Evolutionary conservation across 2,113 vertebrate genomes (phyloP).

Genomic region (Ceyx margarethae): DNA sequence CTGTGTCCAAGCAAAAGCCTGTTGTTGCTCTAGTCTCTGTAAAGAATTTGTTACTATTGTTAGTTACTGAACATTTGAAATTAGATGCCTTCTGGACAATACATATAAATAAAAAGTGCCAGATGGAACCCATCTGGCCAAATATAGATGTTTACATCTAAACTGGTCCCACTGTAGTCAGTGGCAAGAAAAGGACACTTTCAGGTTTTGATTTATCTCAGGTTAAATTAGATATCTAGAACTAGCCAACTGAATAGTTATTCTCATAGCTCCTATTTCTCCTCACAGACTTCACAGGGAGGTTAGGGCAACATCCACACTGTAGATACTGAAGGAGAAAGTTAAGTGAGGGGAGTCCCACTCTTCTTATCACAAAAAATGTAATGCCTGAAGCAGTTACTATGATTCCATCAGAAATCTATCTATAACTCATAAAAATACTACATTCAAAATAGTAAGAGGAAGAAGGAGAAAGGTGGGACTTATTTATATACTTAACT

Average conservation of each 20-base stretch:
- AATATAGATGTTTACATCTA: constrained; percentile 50
- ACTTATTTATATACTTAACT: not conserved
- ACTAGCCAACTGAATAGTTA: not conserved
- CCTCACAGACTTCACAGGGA: not conserved
- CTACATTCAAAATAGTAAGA: not conserved
- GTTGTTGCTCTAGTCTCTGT: not conserved
- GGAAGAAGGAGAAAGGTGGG: not conserved
- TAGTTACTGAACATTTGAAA: constrained; percentile 42
- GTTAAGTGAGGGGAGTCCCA: not conserved
- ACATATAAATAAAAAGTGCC: constrained; percentile 11
- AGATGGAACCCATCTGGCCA: constrained; percentile 30
- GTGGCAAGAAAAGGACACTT: not conserved
- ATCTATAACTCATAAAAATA: not conserved
- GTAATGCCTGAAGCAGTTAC: not conserved
- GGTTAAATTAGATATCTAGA: not conserved
- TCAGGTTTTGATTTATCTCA: not conserved
- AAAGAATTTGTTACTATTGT: constrained; percentile 53
- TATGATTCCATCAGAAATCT: not conserved
- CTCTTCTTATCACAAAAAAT: not conserved
- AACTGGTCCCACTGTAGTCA: not conserved
- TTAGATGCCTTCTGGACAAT: constrained; percentile 43
- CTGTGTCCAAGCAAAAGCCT: not conserved
- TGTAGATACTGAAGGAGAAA: not conserved
- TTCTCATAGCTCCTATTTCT: not conserved
- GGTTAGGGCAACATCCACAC: not conserved